A percentile compares a stretch with the other conserved stretches of the same genome.
Conservation (phyloP, 2,888 invertebrate genomes). For the Nephrotoma flavescens region DNA sequence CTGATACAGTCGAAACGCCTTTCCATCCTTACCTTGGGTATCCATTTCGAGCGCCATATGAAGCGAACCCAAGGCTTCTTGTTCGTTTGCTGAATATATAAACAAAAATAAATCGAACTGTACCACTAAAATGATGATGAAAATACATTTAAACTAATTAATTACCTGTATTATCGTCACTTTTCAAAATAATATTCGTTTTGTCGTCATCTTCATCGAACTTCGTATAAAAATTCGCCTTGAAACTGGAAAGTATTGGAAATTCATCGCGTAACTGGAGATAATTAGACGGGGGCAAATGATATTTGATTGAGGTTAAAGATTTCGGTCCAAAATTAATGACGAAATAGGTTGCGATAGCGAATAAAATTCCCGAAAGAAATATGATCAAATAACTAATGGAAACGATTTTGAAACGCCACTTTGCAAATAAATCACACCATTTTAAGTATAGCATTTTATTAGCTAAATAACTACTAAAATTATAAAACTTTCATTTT, state of each 20-base stretch:
- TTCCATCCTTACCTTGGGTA: slow-evolving; percentile 63
- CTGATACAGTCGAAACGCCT: slow-evolving; percentile 72
- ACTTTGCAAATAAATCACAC: not conserved
- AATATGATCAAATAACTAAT: not conserved
- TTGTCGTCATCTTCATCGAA: not conserved
- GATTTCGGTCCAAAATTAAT: not conserved
- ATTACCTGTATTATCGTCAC: not conserved
- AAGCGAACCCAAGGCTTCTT: slow-evolving; percentile 71
- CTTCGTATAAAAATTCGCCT: not conserved
- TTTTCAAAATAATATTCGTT: not conserved
- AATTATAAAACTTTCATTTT: not conserved
- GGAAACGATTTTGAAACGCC: not conserved
- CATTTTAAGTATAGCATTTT: not conserved
- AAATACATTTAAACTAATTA: not conserved
- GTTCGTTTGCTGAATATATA: slow-evolving; percentile 16
- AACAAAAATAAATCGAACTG: not conserved
- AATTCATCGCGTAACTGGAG: slow-evolving; percentile 29
- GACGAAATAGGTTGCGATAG: not conserved
- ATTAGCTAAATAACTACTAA: not conserved
- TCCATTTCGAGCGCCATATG: slow-evolving; percentile 78
- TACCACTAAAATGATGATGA: not conserved
- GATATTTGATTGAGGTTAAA: slow-evolving; percentile 8
- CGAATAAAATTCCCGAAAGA: not conserved
- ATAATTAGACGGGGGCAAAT: slow-evolving; percentile 23
- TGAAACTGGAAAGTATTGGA: slow-evolving; percentile 19